phyloP scores from a whole-genome alignment of 1,140 invertebrate genomes.

The Leguminivora glycinivorella region DNA sequence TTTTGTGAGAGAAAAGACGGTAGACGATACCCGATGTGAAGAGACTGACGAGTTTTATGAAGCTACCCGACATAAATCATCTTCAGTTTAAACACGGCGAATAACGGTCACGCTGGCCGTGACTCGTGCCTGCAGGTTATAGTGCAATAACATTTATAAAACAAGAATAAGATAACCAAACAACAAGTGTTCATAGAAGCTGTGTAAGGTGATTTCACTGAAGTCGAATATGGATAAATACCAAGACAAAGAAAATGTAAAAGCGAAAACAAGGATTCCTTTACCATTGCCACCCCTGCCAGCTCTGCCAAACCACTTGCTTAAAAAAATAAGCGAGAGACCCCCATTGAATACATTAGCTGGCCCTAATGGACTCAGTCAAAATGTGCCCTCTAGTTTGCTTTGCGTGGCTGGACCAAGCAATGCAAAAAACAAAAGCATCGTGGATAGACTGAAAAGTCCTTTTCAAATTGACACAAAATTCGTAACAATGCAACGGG shows the following conservation, averaged over 20 bases:
- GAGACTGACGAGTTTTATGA: not conserved
- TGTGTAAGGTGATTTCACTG: not conserved
- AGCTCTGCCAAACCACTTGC: constrained; percentile 45
- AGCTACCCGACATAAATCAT: not conserved
- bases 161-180: not conserved
- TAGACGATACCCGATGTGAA: not conserved
- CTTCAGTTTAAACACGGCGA: constrained; percentile 27
- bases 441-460: constrained; percentile 33
- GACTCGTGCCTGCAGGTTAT: constrained; percentile 42
- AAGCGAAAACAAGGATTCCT: constrained; percentile 51
- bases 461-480: constrained; percentile 41
- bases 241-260: constrained; percentile 53
- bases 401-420: constrained; percentile 40
- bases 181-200: no score
- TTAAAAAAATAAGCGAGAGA: constrained; percentile 38
- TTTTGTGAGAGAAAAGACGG: not conserved
- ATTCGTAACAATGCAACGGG: constrained; percentile 52
- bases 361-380: constrained; percentile 29
- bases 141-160: constrained; percentile 24
- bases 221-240: constrained; percentile 44
- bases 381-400: constrained; percentile 11
- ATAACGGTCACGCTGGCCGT: constrained; percentile 52
- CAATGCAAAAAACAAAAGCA: constrained; percentile 25
- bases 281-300: constrained; percentile 54
- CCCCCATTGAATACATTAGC: constrained; percentile 52